These are phyloP conservation scores for Jaculus jaculus DNA, from an alignment of 2,113 vertebrate species.

Conservation along the genomic window DNA sequence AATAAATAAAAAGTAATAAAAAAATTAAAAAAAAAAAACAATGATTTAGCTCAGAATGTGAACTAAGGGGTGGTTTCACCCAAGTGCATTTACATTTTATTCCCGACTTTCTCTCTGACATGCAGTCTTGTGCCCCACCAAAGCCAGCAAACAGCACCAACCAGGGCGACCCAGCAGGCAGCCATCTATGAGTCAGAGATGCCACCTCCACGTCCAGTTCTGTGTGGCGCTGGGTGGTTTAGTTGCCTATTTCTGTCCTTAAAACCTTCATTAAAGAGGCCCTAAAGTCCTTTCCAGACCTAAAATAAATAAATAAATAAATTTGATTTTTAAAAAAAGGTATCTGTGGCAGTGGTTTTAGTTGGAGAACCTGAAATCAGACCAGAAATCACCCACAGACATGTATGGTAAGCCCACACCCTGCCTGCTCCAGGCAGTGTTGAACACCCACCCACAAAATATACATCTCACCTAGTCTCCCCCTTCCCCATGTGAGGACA, in stretches of 20 bases:
- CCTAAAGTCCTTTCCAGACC: not conserved
- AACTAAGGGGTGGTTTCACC: not conserved
- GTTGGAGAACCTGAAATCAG: not conserved
- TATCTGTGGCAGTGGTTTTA: not conserved
- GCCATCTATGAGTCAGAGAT: not conserved
- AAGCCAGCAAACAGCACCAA: not conserved
- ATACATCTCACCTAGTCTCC: not conserved
- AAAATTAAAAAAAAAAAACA: not conserved
- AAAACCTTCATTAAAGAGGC: not conserved
- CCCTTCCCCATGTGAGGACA: not conserved
- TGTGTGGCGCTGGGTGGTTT: not conserved
- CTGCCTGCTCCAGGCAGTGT: not conserved
- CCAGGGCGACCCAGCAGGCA: not conserved
- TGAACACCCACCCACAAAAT: fast-evolving
- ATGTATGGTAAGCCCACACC: not conserved
- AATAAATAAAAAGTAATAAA: too few relatives aligned
- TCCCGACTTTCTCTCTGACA: not conserved
- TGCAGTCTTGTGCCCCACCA: not conserved
- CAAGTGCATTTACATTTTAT: not conserved
- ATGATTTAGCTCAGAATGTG: not conserved
- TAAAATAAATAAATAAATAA: not conserved
- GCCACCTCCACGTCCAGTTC: not conserved
- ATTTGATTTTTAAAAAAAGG: too few relatives aligned
- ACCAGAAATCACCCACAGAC: not conserved
- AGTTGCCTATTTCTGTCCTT: slow-evolving; percentile 4